phyloP scores from a whole-genome alignment of 2,888 invertebrate species.

The Pheosia tremula region DNA sequence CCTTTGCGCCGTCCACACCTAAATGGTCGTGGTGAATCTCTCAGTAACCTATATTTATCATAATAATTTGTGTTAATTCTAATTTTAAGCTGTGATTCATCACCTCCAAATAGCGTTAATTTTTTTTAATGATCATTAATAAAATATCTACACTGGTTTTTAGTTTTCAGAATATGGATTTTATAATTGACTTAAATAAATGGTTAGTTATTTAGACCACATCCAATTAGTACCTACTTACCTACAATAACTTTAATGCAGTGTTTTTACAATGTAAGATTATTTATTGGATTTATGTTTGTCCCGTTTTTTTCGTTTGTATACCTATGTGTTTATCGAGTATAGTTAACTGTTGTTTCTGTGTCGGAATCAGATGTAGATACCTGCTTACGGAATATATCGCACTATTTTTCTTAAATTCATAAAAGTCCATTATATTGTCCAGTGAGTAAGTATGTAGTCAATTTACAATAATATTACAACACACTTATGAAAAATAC shows the following conservation, averaged over 20 bases:
- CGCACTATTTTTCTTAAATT: too few species aligned
- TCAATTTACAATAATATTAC: too few species aligned
- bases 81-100: constrained; percentile 30
- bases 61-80: constrained; percentile 40
- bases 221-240: not conserved
- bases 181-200: not conserved
- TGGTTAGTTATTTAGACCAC: not conserved
- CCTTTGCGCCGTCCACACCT: constrained; percentile 86
- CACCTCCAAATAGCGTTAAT: constrained; percentile 22
- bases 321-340: constrained; percentile 35
- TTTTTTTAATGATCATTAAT: not conserved
- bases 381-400: not conserved
- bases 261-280: constrained; percentile 37
- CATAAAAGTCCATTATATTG: too few species aligned
- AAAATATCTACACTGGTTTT: not conserved
- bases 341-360: constrained; percentile 4
- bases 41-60: constrained; percentile 29
- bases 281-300: constrained; percentile 54
- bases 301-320: constrained; percentile 47
- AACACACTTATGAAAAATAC: too few species aligned
- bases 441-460: too few species aligned
- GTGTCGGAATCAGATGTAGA: not conserved
- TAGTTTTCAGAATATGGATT: not conserved
- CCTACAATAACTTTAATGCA: constrained; percentile 28
- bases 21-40: constrained; percentile 85